These are phyloP conservation scores for Upupa epops DNA, from an alignment of 2,113 vertebrate genomes.

Conservation along the genomic window DNA sequence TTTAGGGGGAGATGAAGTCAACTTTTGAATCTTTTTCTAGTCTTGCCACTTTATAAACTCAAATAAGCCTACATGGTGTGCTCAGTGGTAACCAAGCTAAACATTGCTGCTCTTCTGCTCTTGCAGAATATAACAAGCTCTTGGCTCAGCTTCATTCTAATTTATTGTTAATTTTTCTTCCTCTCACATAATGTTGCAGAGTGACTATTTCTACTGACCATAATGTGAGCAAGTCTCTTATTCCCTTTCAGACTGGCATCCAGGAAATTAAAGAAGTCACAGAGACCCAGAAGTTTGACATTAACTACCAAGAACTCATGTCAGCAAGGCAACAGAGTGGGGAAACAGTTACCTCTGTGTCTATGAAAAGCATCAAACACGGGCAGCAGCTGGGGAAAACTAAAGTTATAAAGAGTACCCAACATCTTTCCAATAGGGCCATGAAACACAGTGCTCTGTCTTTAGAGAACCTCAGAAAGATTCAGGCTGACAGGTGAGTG, in stretches of 20 bases:
- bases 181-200: not conserved
- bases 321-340: not conserved
- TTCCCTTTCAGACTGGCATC: constrained; percentile 46
- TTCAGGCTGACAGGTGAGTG: constrained; percentile 79
- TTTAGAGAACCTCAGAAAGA: constrained; percentile 71
- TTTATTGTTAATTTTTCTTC: not conserved
- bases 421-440: constrained; percentile 9
- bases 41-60: not conserved
- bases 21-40: not conserved
- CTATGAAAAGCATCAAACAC: not conserved
- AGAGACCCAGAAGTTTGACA: constrained; percentile 16
- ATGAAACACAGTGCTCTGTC: constrained; percentile 43
- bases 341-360: not conserved
- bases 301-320: not conserved
- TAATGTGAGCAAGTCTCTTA: not conserved
- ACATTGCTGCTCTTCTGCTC: not conserved
- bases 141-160: not conserved
- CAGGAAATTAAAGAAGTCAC: constrained; percentile 39
- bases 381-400: constrained; percentile 1
- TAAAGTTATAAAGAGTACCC: constrained; percentile 27
- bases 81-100: not conserved
- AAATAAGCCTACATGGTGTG: not conserved
- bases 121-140: not conserved
- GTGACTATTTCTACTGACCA: not conserved
- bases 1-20: not conserved